Base-by-base conservation (phyloP, 2,888 invertebrate genomes). In the Adelognathus sp. region DNA sequence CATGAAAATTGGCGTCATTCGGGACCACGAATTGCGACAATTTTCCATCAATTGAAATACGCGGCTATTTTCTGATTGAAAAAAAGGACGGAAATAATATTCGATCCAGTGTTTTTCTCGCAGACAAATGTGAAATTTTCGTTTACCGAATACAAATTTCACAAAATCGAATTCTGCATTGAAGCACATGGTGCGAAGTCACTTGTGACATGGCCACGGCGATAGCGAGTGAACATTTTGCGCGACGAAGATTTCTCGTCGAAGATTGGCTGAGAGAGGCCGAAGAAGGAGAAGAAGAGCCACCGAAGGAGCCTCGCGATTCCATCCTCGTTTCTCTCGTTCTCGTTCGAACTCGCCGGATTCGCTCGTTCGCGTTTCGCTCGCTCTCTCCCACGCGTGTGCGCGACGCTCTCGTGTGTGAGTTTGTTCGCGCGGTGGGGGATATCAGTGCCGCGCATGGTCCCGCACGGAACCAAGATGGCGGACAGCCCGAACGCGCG, bases 401-500 rank as follows among this genome's bases (percentile, higher is more conserved):
- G 63, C 27, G 31, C 29, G 39, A 50, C 36, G 33, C 5, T 36
- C 16, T 60, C 39, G 64, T 74, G 41, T 31, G 67, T 64, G 73
- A n/a, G n/a, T n/a, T n/a, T n/a, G n/a, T n/a, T 75, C 52, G 56
- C 71, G 75, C 74, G 72, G 78, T 76, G 66, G 72, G 78, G 77
- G 76, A 76, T 78, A 80, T 77, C 78, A 78, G 75, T 79, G 81
- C n/a, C 74, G 60, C 71, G 81, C 82, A 81, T 81, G 79, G 78
- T 81, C 81, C 70, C 64, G 63, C 75, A n/a, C n/a, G n/a, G 72
- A 78, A 74, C 44, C 76, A 83, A 83, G 76, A 83, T 83, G 82
- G 82, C 82, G 77, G 80, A 72, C 9, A 60, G 67, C 75, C 76
- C 52, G 73, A 73, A 73, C 72, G 44, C 73, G 76, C 76, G 71